phyloP scores from a whole-genome alignment of 2,888 invertebrate species.

The Caenorhabditis japonica region DNA sequence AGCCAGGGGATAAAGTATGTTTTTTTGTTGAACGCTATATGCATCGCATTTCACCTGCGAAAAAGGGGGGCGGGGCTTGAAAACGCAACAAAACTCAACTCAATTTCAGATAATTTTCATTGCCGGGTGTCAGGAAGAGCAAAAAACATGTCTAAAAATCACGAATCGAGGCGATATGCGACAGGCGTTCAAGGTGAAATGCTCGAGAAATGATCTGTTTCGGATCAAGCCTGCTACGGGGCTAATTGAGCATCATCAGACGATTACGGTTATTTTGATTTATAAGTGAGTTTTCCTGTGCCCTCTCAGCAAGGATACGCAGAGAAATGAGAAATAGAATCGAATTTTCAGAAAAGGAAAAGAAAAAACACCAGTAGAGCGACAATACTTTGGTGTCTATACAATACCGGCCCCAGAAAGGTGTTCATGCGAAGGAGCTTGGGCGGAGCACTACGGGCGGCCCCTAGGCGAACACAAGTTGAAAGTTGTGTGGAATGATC shows the following conservation, averaged over 20 bases:
- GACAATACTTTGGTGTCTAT: constrained; percentile 69
- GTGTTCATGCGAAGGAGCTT: constrained; percentile 58
- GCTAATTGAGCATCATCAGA: constrained; percentile 61
- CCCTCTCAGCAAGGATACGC: background rate
- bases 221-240: constrained; percentile 67
- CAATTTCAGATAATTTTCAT: constrained; percentile 31
- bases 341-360: constrained; percentile 13
- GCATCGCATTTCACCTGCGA: constrained; percentile 3
- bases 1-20: constrained; percentile 41
- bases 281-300: constrained; percentile 13
- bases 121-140: constrained; percentile 22
- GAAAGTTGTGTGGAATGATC: constrained; percentile 32
- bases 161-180: constrained; percentile 63
- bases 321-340: background rate
- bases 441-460: constrained; percentile 70
- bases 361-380: constrained; percentile 42
- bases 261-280: constrained; percentile 32
- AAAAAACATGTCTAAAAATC: constrained; percentile 43
- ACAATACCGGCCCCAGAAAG: constrained; percentile 68
- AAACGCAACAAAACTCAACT: constrained; percentile 3
- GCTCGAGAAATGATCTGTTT: constrained; percentile 69
- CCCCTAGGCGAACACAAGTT: constrained; percentile 66
- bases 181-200: constrained; percentile 71
- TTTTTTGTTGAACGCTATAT: no score
- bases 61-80: no score